phyloP scores from a whole-genome alignment of 2,113 vertebrate genomes.

The Xiphophorus hellerii region DNA sequence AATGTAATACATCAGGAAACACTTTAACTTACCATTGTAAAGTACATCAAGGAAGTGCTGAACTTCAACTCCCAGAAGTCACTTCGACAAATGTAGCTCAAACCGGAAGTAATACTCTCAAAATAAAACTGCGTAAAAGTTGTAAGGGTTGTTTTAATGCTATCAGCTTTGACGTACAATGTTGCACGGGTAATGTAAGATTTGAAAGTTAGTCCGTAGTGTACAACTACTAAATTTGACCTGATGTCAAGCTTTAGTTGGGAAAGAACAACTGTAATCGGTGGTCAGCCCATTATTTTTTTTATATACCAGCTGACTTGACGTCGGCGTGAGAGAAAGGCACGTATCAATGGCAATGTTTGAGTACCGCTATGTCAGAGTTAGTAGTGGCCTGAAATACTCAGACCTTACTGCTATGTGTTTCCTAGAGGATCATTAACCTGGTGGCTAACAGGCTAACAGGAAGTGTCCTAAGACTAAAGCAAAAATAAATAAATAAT shows the following conservation, averaged over 20 bases:
- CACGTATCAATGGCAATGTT: constrained; percentile 1
- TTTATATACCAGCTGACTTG: background rate
- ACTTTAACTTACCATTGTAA: too few species aligned
- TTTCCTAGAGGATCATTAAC: background rate
- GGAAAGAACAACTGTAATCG: background rate
- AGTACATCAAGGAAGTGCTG: background rate
- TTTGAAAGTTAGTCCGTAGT: background rate
- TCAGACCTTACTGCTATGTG: background rate
- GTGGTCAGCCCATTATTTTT: background rate
- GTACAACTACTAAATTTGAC: background rate
- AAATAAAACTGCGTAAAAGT: background rate
- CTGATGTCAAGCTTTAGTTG: constrained; percentile 13
- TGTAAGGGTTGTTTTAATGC: background rate
- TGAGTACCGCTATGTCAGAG: background rate
- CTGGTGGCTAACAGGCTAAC: background rate
- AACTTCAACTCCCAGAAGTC: constrained; percentile 45
- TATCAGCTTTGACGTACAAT: background rate
- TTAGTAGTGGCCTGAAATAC: background rate
- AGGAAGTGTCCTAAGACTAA: background rate
- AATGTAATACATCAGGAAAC: too few species aligned
- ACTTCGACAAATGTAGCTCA: background rate
- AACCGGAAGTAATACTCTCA: constrained; percentile 4
- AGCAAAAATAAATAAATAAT: background rate
- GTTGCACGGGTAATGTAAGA: fast-evolving
- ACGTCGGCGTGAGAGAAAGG: background rate